Conservation (phyloP, 2,888 invertebrate species). For the Hypomecis atomaria region DNA sequence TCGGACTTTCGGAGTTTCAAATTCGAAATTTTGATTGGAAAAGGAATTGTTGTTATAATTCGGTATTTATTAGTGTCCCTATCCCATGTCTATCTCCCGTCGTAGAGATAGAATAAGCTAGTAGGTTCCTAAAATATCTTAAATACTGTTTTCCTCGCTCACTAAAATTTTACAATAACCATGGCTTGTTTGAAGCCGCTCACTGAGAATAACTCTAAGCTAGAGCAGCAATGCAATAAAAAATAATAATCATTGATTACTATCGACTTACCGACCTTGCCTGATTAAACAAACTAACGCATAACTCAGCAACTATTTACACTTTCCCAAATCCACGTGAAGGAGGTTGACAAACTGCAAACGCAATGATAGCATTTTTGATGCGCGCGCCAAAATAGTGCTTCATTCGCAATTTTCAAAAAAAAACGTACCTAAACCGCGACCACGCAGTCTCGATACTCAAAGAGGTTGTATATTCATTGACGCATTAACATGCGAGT, state of each 20-base stretch:
- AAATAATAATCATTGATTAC: conserved; percentile 18
- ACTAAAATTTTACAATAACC: background rate
- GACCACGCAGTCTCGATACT: conserved; percentile 49
- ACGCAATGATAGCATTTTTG: conserved; percentile 49
- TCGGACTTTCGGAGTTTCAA: too few species aligned
- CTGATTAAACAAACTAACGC: conserved; percentile 43
- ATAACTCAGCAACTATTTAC: conserved; percentile 53
- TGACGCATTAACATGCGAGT: conserved; percentile 48
- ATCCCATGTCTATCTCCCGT: too few species aligned
- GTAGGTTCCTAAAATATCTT: too few species aligned
- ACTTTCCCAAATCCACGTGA: conserved; percentile 54
- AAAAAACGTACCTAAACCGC: conserved; percentile 37
- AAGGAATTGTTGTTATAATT: too few species aligned
- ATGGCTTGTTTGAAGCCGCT: conserved; percentile 1
- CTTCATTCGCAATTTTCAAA: conserved; percentile 45
- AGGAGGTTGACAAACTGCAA: conserved; percentile 53
- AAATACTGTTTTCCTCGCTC: too few species aligned
- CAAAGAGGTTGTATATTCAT: conserved; percentile 52
- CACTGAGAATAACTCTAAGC: background rate
- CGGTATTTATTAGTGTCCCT: too few species aligned
- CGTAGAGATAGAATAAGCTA: too few species aligned
- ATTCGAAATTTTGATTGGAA: too few species aligned
- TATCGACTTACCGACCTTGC: conserved; percentile 42
- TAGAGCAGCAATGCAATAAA: conserved; percentile 29
- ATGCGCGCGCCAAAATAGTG: conserved; percentile 40